Base-by-base conservation (phyloP, 2,888 invertebrate species). In the Harmothoe impar region DNA sequence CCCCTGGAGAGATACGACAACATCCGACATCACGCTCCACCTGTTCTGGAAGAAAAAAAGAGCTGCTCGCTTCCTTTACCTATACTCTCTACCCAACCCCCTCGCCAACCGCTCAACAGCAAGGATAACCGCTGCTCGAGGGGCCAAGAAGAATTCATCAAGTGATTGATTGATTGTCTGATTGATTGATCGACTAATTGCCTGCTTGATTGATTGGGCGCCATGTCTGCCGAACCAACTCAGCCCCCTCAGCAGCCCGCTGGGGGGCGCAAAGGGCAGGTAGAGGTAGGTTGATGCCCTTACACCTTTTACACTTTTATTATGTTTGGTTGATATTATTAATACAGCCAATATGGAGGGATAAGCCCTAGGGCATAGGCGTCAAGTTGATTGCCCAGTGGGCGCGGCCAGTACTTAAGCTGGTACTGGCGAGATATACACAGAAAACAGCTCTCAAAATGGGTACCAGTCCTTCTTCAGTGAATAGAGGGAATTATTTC, bases 11-110 rank as follows among this genome's bases (percentile, higher is more conserved):
- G n/a, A 62, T 20, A 62, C 1, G 12, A 43, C 62, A n/a, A 43
- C 62, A n/a, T n/a, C 62, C 62, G n/a, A 62, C 62, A 62, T 62
- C 62, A n/a, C 62, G n/a, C 62, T 62, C 62, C 62, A 62, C 62
- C 20, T n/a, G 62, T 62, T 62, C 62, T n/a, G 15, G 7, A 52
- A 52, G 12, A 52, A 52, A 52, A 52, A 62, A 62, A 62, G 20
- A 10, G 43, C 43, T 43, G 62, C 62, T 62, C 62, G 20, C 20
- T 12, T 12, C 15, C 62, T 52, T n/a, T n/a, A 62, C 20, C 62
- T 62, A n/a, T n/a, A 62, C 20, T 62, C 62, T 62, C 62, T n/a
- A 20, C 62, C 62, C 62, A 62, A 62, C n/a, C 62, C n/a, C 62
- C 20, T n/a, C 62, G 62, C n/a, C n/a, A 62, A 62, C n/a, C 62